phyloP scores from a whole-genome alignment of 2,113 vertebrate genomes.

The Cyprinodon variegatus region DNA sequence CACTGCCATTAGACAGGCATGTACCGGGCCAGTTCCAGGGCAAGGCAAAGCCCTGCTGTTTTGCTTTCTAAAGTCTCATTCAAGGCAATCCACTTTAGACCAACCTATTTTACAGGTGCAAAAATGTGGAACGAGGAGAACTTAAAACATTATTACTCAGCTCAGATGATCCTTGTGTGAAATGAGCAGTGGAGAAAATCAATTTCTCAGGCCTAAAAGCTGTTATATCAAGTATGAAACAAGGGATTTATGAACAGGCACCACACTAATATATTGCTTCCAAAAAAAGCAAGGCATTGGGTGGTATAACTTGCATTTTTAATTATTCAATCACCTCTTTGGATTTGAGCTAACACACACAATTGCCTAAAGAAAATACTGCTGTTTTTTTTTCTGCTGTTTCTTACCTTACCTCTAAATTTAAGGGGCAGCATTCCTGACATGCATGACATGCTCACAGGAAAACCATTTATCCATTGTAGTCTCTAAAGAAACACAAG shows the following conservation, averaged over 20 bases:
- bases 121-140: slow-evolving; percentile 62
- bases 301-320: background rate
- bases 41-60: slow-evolving; percentile 41
- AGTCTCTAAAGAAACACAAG: background rate
- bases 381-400: background rate
- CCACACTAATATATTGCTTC: background rate
- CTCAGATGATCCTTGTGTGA: slow-evolving; percentile 40
- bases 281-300: background rate
- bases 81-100: slow-evolving; percentile 63
- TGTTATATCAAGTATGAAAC: slow-evolving; percentile 27
- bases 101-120: slow-evolving; percentile 69
- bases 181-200: slow-evolving; percentile 25
- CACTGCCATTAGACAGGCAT: slow-evolving; percentile 77
- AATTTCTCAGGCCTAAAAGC: slow-evolving; percentile 14
- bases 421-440: background rate
- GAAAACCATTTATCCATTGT: background rate
- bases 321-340: background rate
- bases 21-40: slow-evolving; percentile 64
- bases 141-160: slow-evolving; percentile 46
- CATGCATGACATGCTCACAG: background rate
- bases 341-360: background rate
- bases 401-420: background rate
- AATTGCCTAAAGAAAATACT: background rate
- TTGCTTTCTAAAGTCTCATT: slow-evolving; percentile 61
- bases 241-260: background rate